Percentiles rank a stretch among this genome's conserved stretches.
Conservation (phyloP, 2,113 vertebrate species). For the Oncorhynchus kisutch region DNA sequence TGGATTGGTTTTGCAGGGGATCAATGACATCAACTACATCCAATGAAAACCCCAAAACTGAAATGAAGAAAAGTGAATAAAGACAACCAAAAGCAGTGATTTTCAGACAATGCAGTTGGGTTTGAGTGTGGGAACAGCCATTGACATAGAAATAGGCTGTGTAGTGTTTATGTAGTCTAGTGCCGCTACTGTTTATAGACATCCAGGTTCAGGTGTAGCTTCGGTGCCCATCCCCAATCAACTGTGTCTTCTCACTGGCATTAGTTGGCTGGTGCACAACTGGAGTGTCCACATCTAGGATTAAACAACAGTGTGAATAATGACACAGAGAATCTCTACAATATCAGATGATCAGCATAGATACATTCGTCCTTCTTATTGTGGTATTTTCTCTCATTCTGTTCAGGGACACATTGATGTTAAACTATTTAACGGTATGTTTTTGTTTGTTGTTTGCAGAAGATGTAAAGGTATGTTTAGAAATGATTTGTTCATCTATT, state of each 20-base stretch:
- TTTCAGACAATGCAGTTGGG: neutral
- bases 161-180: neutral
- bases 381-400: no score
- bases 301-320: constrained; percentile 3
- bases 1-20: neutral
- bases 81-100: neutral
- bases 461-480: no score
- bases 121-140: neutral
- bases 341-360: no score
- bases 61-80: neutral
- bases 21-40: neutral
- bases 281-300: constrained; percentile 81
- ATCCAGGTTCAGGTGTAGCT: constrained; percentile 72
- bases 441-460: no score
- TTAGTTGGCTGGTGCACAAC: constrained; percentile 85
- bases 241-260: constrained; percentile 90
- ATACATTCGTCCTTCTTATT: no score
- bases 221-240: constrained; percentile 83
- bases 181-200: neutral
- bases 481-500: no score
- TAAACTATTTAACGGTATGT: no score
- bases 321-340: no score
- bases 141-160: neutral
- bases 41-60: neutral
- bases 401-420: no score